These are phyloP conservation scores for Alouatta palliata DNA, from an alignment of 2,113 vertebrate species.

Conservation along the genomic window DNA sequence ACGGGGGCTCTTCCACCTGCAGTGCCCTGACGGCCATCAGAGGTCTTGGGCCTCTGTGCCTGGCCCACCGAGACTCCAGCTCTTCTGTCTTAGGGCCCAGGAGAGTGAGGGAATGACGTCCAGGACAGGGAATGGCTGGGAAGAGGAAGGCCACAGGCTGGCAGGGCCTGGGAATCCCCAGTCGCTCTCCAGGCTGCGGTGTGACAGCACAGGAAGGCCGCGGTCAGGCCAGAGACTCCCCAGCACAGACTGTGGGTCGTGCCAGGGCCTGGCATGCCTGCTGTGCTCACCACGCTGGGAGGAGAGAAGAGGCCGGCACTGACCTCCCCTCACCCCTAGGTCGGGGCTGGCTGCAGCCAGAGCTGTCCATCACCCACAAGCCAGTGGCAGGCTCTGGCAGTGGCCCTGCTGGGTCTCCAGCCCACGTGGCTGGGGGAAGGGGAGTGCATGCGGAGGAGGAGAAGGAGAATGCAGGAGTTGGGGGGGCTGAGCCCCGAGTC, in stretches of 20 bases:
- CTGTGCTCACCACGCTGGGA: not conserved
- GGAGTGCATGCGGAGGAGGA: not conserved
- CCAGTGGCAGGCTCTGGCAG: not conserved
- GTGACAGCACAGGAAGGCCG: not conserved
- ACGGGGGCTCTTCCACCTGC: not conserved
- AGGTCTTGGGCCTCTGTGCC: not conserved
- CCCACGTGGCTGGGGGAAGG: not conserved
- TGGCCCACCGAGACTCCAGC: not conserved
- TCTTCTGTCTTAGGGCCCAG: not conserved
- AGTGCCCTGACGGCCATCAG: not conserved
- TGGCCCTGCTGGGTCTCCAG: not conserved
- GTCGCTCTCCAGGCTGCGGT: not conserved
- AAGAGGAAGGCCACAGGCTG: too few relatives aligned
- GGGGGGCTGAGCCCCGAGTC: rapidly evolving
- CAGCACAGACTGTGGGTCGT: too few relatives aligned
- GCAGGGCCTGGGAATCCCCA: too few relatives aligned
- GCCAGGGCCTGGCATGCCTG: too few relatives aligned
- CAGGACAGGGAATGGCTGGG: not conserved
- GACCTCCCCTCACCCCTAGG: not conserved
- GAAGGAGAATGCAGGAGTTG: too few relatives aligned
- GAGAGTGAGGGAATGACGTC: not conserved
- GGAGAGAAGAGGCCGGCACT: not conserved
- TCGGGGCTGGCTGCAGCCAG: not conserved
- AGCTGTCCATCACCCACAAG: not conserved
- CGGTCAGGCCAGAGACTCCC: too few relatives aligned